Evolutionary conservation across 1,140 invertebrate genomes (phyloP).

Genomic region (Bathynomus jamesi): DNA sequence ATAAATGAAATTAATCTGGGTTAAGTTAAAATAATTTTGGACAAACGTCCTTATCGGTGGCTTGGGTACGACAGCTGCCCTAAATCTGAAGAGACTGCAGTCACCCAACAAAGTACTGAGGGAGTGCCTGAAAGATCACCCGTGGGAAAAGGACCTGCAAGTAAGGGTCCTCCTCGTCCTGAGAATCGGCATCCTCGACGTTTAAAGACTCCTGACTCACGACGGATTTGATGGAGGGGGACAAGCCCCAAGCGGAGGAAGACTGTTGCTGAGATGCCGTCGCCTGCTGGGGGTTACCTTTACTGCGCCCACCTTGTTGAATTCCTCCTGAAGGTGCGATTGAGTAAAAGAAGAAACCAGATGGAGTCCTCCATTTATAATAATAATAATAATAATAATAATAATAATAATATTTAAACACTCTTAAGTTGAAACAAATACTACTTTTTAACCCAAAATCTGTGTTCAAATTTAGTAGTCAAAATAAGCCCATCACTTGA

Average conservation of each 20-base stretch:
- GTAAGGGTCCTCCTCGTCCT: background rate
- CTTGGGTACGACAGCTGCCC: too few relatives aligned
- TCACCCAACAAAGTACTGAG: too few relatives aligned
- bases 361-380: background rate
- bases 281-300: background rate
- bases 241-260: background rate
- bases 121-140: too few relatives aligned
- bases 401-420: background rate
- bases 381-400: background rate
- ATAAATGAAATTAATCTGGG: too few relatives aligned
- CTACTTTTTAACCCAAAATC: background rate
- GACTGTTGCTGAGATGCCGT: too few relatives aligned
- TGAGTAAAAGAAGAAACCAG: background rate
- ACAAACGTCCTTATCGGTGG: too few relatives aligned
- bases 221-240: background rate
- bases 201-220: background rate
- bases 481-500: background rate
- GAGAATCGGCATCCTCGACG: background rate
- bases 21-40: too few relatives aligned
- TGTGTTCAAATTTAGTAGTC: background rate
- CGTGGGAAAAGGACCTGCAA: background rate
- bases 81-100: too few relatives aligned
- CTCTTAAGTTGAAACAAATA: background rate
- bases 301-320: background rate
- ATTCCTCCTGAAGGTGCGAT: background rate